Evolutionary conservation across 2,888 invertebrate genomes (phyloP).

Genomic region (Leucophenga maculata): DNA sequence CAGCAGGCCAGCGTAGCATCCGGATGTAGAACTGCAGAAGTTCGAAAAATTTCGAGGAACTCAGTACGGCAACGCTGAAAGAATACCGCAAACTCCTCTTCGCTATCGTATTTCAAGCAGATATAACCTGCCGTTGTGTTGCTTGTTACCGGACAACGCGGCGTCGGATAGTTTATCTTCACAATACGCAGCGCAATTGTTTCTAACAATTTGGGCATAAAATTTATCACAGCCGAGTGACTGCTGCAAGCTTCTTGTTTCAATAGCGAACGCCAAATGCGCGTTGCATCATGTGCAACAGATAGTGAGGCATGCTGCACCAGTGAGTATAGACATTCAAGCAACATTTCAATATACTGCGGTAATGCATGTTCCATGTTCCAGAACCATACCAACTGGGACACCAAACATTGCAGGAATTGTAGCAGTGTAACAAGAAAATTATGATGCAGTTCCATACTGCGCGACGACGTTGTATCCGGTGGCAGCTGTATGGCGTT

Average conservation of each 20-base stretch:
- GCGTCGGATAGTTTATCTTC: constrained; percentile 79
- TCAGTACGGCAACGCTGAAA: constrained; percentile 87
- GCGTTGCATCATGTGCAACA: constrained; percentile 83
- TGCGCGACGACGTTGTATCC: constrained; percentile 39
- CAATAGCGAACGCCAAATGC: constrained; percentile 86
- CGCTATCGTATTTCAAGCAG: constrained; percentile 89
- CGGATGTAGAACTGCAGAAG: constrained; percentile 86
- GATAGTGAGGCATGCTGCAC: constrained; percentile 87
- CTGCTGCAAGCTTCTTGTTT: too few species aligned
- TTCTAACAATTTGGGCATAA: constrained; percentile 86
- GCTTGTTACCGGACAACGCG: constrained; percentile 69
- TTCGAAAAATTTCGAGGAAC: constrained; percentile 85
- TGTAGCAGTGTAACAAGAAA: constrained; percentile 89
- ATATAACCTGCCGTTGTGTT: constrained; percentile 78
- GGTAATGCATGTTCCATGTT: constrained; percentile 78
- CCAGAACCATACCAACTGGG: constrained; percentile 86
- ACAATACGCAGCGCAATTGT: constrained; percentile 85
- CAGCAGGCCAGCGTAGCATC: constrained; percentile 87
- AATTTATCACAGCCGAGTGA: too few species aligned
- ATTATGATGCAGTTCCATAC: constrained; percentile 76
- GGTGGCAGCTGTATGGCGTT: constrained; percentile 72
- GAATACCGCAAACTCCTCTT: constrained; percentile 89
- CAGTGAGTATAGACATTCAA: constrained; percentile 85
- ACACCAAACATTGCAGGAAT: constrained; percentile 84
- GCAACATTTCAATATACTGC: constrained; percentile 79